Percentiles rank a stretch among this genome's conserved stretches.
Conservation (phyloP, 2,113 vertebrate species). For the Chionomys nivalis region DNA sequence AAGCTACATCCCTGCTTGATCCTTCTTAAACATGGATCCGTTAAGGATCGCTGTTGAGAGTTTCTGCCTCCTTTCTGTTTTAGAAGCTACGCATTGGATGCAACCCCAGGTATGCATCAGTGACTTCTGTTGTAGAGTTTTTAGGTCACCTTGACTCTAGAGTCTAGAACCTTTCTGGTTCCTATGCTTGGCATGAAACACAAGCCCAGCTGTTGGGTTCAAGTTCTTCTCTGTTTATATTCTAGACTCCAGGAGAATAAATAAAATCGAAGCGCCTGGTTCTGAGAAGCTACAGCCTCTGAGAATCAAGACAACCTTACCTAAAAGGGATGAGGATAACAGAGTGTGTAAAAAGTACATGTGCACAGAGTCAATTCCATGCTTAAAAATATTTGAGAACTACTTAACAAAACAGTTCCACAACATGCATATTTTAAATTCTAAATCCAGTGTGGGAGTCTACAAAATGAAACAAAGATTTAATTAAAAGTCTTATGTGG, state of each 20-base stretch:
- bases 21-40: neutral
- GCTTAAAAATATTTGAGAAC: neutral
- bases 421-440: neutral
- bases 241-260: neutral
- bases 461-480: neutral
- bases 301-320: constrained; percentile 18
- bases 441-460: neutral
- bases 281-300: neutral
- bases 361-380: neutral
- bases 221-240: neutral
- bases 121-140: neutral
- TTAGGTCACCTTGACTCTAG: neutral
- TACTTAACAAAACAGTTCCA: neutral
- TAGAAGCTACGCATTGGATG: neutral
- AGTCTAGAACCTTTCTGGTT: neutral
- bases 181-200: neutral
- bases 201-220: fast-evolving
- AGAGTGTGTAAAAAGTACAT: neutral
- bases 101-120: neutral
- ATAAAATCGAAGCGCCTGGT: constrained; percentile 28
- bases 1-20: neutral
- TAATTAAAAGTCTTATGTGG: neutral
- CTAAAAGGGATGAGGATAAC: neutral
- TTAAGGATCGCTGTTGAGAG: neutral
- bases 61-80: neutral